Evolutionary conservation across 1,140 invertebrate species (phyloP), one percentile per base, ranked within the genome.

Genomic region (Heterodera carotae): DNA sequence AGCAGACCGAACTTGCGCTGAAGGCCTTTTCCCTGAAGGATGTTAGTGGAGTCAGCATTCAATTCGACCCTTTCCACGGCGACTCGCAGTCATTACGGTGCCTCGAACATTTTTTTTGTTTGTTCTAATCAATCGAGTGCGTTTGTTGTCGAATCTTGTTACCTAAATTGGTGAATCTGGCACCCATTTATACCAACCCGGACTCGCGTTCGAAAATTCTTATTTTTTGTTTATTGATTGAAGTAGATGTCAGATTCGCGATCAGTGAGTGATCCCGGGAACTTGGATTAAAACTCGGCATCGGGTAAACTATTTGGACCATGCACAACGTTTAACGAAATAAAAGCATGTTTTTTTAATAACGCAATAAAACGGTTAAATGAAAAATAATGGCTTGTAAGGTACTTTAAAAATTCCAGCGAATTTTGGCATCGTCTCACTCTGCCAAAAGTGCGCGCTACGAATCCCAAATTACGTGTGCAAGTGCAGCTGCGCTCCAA

Each of bases 51-150:
- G 79, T 87, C 36, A 64, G 80, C 12, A 79, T 87, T 71, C 86
- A 83, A 8, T 43, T 87, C 29, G 85, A 87, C 76, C 85, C 85
- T 12, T 85, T 88, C 36, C 80, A 84, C 48, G 56, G 59, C 15
- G 84, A 82, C 67, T 87, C 79, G 70, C 67, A 71, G n/a, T 81
- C 85, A 1, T 53, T 85, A 34, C 78, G 81, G 86, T 86, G 36
- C 53, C 56, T 31, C 3, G 4, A 15, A 56, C 48, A n/a, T 79
- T 59, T 15, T 53, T 76, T 66, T 76, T 25, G n/a, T n/a, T n/a
- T n/a, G n/a, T n/a, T n/a, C n/a, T n/a, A n/a, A n/a, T n/a, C n/a
- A n/a, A n/a, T n/a, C n/a, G n/a, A n/a, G n/a, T n/a, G n/a, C n/a
- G n/a, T 22, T 25, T 73, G 33, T 70, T 27, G 15, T 39, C 7